Conservation (phyloP, 2,113 vertebrate species). For the Centropus unirufus region DNA sequence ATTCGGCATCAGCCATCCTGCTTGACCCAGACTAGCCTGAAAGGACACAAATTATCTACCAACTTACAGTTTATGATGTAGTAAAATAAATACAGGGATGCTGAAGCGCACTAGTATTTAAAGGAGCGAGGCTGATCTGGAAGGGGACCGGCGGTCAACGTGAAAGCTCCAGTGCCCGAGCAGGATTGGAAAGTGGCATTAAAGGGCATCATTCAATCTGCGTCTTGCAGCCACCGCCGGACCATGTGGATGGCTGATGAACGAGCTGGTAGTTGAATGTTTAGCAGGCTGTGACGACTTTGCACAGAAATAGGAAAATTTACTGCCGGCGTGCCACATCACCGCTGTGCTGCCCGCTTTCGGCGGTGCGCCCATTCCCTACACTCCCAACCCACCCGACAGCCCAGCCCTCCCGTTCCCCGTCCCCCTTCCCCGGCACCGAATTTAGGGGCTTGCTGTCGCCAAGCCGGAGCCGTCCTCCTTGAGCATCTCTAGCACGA, state of each 20-base stretch:
- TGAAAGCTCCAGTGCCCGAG: neutral
- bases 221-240: neutral
- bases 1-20: slow-evolving; percentile 5
- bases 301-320: slow-evolving; percentile 57
- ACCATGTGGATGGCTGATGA: slow-evolving; percentile 40
- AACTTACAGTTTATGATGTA: neutral
- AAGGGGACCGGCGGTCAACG: neutral
- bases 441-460: slow-evolving; percentile 34
- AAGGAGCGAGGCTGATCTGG: neutral
- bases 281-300: slow-evolving; percentile 77
- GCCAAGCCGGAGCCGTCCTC: slow-evolving; percentile 25
- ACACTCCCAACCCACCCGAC: slow-evolving; percentile 30
- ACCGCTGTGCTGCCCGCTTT: neutral
- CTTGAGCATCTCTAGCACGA: slow-evolving; percentile 1
- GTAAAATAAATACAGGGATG: neutral
- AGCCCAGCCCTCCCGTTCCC: neutral
- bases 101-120: neutral
- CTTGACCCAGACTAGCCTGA: neutral
- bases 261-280: slow-evolving; percentile 59
- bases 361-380: neutral
- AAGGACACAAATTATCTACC: neutral
- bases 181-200: neutral
- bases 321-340: slow-evolving; percentile 31
- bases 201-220: neutral
- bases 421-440: neutral